phyloP scores from a whole-genome alignment of 2,113 vertebrate species.

The Scalopus aquaticus region DNA sequence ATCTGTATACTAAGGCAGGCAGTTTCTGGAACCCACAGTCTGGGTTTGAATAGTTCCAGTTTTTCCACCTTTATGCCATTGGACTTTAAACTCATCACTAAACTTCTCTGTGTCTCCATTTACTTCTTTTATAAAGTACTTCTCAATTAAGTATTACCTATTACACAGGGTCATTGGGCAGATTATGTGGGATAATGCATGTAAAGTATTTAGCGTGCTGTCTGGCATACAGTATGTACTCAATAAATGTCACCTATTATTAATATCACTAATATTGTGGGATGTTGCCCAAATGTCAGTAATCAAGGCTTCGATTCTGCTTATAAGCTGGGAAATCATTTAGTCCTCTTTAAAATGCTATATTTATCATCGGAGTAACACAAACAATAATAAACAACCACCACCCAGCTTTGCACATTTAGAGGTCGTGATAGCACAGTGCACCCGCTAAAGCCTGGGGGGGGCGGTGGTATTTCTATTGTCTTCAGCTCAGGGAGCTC shows the following conservation, averaged over 20 bases:
- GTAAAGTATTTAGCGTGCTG: background rate
- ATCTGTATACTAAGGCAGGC: background rate
- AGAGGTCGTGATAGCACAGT: background rate
- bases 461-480: conserved; percentile 61
- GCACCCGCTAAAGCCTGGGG: background rate
- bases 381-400: background rate
- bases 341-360: conserved; percentile 22
- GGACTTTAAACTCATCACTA: background rate
- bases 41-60: background rate
- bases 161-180: background rate
- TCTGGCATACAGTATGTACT: background rate
- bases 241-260: conserved; percentile 38
- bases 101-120: background rate
- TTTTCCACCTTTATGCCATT: background rate
- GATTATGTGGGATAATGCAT: background rate
- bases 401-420: conserved; percentile 15
- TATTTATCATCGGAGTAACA: conserved; percentile 50
- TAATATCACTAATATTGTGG: background rate
- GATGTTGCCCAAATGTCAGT: conserved; percentile 40
- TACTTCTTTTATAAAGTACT: background rate
- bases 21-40: background rate
- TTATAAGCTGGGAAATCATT: conserved; percentile 46
- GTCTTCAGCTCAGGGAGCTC: conserved; percentile 57
- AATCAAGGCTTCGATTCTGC: background rate
- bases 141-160: background rate